Percentiles rank a stretch among this genome's conserved stretches.
phyloP scores from a whole-genome alignment of 2,113 vertebrate genomes.

The Aspiorhynchus laticeps region DNA sequence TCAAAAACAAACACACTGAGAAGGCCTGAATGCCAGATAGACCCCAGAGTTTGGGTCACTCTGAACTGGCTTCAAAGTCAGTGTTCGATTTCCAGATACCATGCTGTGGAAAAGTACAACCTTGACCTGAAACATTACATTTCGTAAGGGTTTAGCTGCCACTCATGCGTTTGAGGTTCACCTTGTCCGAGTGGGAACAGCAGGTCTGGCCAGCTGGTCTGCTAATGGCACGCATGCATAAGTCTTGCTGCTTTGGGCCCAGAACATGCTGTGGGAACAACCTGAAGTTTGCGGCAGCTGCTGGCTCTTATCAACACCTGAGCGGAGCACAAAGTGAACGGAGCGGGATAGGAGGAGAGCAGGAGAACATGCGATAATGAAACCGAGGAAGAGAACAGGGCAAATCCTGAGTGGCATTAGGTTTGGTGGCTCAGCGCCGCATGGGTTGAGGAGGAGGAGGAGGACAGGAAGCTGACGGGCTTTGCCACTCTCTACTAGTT shows the following conservation, averaged over 20 bases:
- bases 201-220: constrained; percentile 32
- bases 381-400: background rate
- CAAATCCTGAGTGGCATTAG: constrained; percentile 16
- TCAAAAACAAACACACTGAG: constrained; percentile 31
- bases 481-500: background rate
- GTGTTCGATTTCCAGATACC: constrained; percentile 31
- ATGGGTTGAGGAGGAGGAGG: background rate
- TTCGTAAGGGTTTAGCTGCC: background rate
- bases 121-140: constrained; percentile 30
- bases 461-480: background rate
- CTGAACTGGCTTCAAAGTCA: constrained; percentile 21
- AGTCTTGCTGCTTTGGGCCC: background rate
- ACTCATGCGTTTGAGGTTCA: constrained; percentile 9
- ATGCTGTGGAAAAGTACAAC: constrained; percentile 29
- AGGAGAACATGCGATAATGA: background rate
- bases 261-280: background rate
- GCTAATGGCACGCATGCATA: background rate
- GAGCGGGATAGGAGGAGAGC: background rate
- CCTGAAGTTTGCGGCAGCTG: background rate
- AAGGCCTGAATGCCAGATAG: constrained; percentile 18
- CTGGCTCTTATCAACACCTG: constrained; percentile 29
- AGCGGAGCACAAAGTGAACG: background rate
- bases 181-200: background rate
- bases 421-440: constrained; percentile 11
- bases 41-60: background rate